A percentile compares a stretch with the other conserved stretches of the same genome.
phyloP scores from a whole-genome alignment of 2,113 vertebrate species.

The Alexandromys fortis region DNA sequence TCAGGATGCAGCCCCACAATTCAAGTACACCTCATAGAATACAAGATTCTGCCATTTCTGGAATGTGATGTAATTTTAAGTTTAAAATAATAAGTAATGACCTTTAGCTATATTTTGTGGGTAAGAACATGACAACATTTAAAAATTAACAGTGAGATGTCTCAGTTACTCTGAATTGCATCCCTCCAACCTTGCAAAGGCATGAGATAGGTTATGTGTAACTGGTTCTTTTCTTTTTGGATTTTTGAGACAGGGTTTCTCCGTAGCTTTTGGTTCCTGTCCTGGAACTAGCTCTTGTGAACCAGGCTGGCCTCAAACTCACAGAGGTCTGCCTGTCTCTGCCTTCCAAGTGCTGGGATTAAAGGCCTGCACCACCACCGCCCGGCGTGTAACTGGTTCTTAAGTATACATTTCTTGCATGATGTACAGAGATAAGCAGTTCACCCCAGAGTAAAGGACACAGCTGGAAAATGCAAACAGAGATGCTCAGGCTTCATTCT shows the following conservation, averaged over 20 bases:
- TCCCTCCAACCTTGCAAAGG: neutral
- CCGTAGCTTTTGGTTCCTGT: no score
- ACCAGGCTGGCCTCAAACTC: no score
- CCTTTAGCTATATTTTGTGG: neutral
- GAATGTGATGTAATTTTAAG: neutral
- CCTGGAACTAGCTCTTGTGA: no score
- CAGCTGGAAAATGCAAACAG: neutral
- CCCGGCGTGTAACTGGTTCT: neutral
- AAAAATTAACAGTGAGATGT: neutral
- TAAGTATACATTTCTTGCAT: neutral
- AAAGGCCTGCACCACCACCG: no score
- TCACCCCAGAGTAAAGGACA: neutral
- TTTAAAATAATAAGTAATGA: neutral
- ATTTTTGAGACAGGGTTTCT: no score
- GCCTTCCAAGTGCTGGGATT: no score
- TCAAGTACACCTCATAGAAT: no score
- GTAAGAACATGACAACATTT: neutral
- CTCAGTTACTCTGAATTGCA: neutral
- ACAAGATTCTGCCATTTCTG: neutral
- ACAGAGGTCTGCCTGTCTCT: no score
- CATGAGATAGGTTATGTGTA: neutral
- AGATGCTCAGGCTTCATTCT: neutral
- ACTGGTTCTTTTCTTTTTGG: neutral
- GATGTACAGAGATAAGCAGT: neutral
- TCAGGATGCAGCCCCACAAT: neutral